phyloP scores from a whole-genome alignment of 2,888 invertebrate genomes.

The Spialia ferax region DNA sequence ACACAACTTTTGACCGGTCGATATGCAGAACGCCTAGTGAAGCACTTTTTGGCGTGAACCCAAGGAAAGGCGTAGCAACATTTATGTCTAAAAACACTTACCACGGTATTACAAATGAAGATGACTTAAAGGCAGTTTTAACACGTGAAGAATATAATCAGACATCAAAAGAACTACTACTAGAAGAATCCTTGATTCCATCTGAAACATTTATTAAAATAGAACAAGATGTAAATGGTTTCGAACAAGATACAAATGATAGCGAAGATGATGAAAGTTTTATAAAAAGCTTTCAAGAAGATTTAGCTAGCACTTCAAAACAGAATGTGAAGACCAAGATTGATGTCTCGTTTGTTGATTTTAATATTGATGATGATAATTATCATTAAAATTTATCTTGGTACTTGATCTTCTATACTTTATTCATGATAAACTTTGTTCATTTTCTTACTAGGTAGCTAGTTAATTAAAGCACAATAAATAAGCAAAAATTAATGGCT shows the following conservation, averaged over 20 bases:
- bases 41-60: slow-evolving; percentile 12
- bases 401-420: no score
- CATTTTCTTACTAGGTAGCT: no score
- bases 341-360: background rate
- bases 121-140: slow-evolving; percentile 1
- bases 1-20: slow-evolving; percentile 8
- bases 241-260: background rate
- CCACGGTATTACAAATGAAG: background rate
- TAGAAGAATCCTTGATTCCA: slow-evolving; percentile 13
- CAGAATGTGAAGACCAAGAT: background rate
- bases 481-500: no score
- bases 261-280: slow-evolving; percentile 9
- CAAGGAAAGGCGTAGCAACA: slow-evolving; percentile 13
- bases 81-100: background rate
- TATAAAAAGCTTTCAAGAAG: slow-evolving; percentile 6
- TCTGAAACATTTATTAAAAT: slow-evolving; percentile 3
- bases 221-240: background rate
- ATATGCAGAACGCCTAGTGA: slow-evolving; percentile 8
- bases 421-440: no score
- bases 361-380: background rate
- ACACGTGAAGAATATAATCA: background rate
- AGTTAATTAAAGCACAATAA: no score
- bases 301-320: background rate
- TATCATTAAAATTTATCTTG: no score
- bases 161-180: background rate